Base-by-base conservation (phyloP, 2,888 invertebrate species). In the Xestoiulus laeticollis region DNA sequence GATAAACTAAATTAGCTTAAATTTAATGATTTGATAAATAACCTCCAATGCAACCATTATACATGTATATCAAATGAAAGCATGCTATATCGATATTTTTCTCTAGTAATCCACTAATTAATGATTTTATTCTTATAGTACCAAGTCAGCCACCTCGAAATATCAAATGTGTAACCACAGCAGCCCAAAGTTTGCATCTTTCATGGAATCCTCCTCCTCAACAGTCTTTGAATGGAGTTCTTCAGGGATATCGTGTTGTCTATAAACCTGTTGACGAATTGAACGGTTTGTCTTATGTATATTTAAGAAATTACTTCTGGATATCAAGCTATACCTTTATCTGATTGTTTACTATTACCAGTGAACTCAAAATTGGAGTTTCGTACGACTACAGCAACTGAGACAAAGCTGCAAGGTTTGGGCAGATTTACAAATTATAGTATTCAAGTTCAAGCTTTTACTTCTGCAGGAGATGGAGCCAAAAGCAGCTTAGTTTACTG, bases 341-440 rank as follows among this genome's bases (percentile, higher is more conserved):
- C 16, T 59, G 19, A 59, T 8, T 22, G 12, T n/a, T 59, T 38
- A 0, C 8, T 12, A 32, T 59, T 87, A 85, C 48, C 90, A 92
- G 92, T 91, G 89, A 92, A 92, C 88, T 91, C 91, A 53, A 94
- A 94, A 90, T 91, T 91, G 2, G 91, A 91, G 89, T 91, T 91
- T 87, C 90, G 90, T 87, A 94, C 95, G 88, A 96, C 96, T 85
- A 94, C 95, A 5, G 95, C 95, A 90, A 94, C 95, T 83, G 96
- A 96, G 91, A 96, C 96, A 2, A 95, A 95, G 91, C 92, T 96
- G 87, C 96, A 96, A 91, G 95, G 95, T 0, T 93, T 97, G 88
- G 94, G 95, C 91, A 96, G 96, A 91, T 96, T 95, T 91, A 96
- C 96, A 87, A 97, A 97, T 93, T 97, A 97, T 92, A 97, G 96